A percentile compares a stretch with the other conserved stretches of the same genome.
Conservation (phyloP, 2,797 vertebrate species). For the Chaunax sp. region DNA sequence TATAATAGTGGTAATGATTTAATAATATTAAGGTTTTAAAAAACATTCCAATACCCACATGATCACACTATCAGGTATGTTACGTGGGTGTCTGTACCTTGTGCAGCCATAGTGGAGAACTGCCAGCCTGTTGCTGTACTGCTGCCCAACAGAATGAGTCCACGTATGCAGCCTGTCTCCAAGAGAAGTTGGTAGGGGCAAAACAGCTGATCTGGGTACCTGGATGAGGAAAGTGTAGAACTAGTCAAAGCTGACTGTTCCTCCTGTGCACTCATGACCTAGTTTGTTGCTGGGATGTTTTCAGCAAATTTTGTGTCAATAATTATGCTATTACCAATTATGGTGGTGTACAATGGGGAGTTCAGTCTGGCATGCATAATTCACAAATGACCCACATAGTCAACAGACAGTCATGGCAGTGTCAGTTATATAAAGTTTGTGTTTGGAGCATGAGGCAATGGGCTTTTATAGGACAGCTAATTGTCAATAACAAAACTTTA, state of each 20-base stretch:
- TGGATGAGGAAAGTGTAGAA: constrained; percentile 59
- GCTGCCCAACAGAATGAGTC: constrained; percentile 97
- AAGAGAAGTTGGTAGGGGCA: constrained; percentile 90
- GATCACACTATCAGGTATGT: neutral
- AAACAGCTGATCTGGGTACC: constrained; percentile 97
- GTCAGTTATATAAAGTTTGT: no score
- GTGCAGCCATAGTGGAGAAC: constrained; percentile 90
- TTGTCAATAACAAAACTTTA: no score
- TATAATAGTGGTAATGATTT: neutral
- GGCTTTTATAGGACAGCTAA: no score
- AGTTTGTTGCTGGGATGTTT: constrained; percentile 23
- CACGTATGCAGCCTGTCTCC: constrained; percentile 90
- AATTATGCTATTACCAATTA: constrained; percentile 14
- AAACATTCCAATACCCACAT: neutral
- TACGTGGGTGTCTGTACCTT: constrained; percentile 82
- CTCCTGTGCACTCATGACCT: constrained; percentile 13
- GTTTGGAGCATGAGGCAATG: constrained; percentile 6
- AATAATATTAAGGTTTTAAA: neutral
- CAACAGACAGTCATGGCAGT: constrained; percentile 15
- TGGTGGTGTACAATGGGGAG: constrained; percentile 12
- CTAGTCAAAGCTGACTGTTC: neutral
- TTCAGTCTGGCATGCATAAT: constrained; percentile 16
- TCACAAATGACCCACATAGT: constrained; percentile 37
- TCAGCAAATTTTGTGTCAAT: constrained; percentile 23
- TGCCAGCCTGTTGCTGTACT: constrained; percentile 86